Evolutionary conservation across 2,888 invertebrate genomes (phyloP), one percentile per base, ranked within the genome.

Genomic region (Agonopterix subpropinquella): DNA sequence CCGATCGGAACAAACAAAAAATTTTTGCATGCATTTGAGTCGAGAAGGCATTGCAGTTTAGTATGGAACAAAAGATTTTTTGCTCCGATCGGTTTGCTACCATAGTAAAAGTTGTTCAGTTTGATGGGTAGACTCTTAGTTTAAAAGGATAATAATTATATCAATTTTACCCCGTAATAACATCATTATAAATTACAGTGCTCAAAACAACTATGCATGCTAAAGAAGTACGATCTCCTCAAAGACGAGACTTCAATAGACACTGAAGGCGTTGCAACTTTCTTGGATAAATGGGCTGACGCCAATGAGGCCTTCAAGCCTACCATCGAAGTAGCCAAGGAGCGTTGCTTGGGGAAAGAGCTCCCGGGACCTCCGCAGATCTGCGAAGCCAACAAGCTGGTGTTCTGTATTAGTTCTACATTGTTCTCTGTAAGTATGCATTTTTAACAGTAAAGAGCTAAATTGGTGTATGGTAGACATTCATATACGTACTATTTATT

Each of bases 361-460:
- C 51, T 75, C 0, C 70, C 72, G 0, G 74, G 74, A 4, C 73
- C 73, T 0, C 73, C 73, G 0, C 58, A 69, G 4, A 53, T 73
- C 0, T 87, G 86, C 45, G 73, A 73, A 3, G 67, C 70, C 0
- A 72, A 73, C 36, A 74, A 67, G 55, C 52, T 83, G 0, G 64
- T 77, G 11, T 64, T 74, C 47, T 86, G 86, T 47, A 44, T 73
- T 7, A 65, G 62, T 42, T 58, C 66, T 5, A 57, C 61, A 1
- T 42, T 77, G 7, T 70, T 83, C 45, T 51, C 57, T 48, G 73
- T 78, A 53, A 72, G 69, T 62, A 28, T 4, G 7, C 28, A 28
- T 28, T 18, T 18, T 28, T 4, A 28, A 28, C 5, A 7, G 1
- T 28, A 28, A 28, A 28, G 28, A 28, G 28, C 28, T 28, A 7